Base-by-base conservation (phyloP, 2,888 invertebrate genomes). In the Notodonta ziczac region DNA sequence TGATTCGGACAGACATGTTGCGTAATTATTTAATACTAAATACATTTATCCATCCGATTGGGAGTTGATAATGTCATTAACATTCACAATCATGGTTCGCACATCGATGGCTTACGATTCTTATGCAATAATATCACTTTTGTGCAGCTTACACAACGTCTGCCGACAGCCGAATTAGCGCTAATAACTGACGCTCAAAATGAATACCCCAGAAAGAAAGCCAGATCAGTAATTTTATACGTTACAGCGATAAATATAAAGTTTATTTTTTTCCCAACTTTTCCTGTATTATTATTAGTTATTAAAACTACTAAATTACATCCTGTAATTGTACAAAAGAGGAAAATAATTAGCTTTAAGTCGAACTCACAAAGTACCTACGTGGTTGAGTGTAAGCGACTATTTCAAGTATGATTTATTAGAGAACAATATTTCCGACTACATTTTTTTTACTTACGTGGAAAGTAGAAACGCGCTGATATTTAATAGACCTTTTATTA, bases 41-140 rank as follows among this genome's bases (percentile, higher is more conserved):
- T 71, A 69, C 73, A 75, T 77, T 82, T 82, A 82, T 82, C 63
- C 60, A 67, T 67, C 63, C 73, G 76, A 72, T 74, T 73, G 69
- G 66, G 64, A 66, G 77, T 76, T 74, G 79, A 82, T 84, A 82
- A 80, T 81, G 78, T 78, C 80, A 78, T 76, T 78, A 70, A 74
- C 77, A 77, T 75, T 79, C 76, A 68, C 67, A 70, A 72, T 74
- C 73, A 72, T 69, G 72, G 65, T 71, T 68, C 63, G 64, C 69
- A 76, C 71, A 70, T 67, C 74, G 75, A 63, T 70, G 67, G 66
- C 69, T 74, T 77, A 68, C 70, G 70, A 77, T 69, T 69, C 61
- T 84, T 83, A 76, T 66, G 66, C 73, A 80, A 78, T 71, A 67
- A 67, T 58, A 57, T 65, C 59, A 57, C 32, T 58, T 57, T 54